Conservation (phyloP, 2,113 vertebrate species). For the Illadopsis cleaveri region DNA sequence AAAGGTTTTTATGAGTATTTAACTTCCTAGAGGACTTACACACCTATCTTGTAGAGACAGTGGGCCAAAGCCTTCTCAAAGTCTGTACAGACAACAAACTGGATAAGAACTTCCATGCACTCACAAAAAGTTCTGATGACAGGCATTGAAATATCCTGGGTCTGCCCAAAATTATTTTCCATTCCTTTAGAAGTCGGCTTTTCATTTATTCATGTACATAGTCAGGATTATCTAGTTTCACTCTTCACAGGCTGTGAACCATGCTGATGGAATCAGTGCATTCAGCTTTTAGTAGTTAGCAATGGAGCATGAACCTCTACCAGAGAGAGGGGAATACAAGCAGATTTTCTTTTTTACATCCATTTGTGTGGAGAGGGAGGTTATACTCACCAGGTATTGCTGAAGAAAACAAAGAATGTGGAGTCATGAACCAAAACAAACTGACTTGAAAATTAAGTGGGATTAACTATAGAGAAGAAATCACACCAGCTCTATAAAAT, state of each 20-base stretch:
- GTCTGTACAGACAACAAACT: background rate
- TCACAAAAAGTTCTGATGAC: background rate
- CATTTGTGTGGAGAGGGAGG: background rate
- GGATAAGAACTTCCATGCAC: background rate
- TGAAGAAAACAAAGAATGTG: background rate
- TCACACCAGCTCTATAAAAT: background rate
- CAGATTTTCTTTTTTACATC: background rate
- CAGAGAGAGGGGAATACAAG: background rate
- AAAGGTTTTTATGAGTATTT: background rate
- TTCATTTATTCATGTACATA: background rate
- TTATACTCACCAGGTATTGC: background rate
- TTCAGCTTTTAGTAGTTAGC: conserved; percentile 2
- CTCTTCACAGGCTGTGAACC: background rate
- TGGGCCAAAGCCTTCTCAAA: background rate
- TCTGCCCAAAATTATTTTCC: background rate
- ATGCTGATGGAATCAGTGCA: background rate
- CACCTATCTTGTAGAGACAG: accelerated
- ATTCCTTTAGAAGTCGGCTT: background rate
- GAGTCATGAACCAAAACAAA: background rate
- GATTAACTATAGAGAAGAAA: conserved; percentile 11
- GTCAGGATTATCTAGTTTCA: background rate
- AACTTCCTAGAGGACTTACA: background rate
- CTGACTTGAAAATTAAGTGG: background rate
- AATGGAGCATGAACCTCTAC: background rate
- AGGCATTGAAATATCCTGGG: background rate